These are phyloP conservation scores for Phodopus roborovskii DNA, from an alignment of 2,113 vertebrate species.

Conservation along the genomic window DNA sequence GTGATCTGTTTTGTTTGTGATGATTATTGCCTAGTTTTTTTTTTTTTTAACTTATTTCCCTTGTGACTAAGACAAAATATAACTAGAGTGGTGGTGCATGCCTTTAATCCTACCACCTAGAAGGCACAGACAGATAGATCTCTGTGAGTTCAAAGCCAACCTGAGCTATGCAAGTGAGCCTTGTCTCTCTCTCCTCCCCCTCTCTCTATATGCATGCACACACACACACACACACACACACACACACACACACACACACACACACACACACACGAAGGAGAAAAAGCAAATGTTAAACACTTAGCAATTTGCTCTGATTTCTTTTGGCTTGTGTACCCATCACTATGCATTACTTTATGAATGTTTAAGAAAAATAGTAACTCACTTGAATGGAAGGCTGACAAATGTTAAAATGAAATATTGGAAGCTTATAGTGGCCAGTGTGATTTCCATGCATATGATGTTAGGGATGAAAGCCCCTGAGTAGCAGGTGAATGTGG, in stretches of 20 bases:
- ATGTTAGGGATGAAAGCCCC: neutral
- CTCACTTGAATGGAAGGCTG: conserved; percentile 22
- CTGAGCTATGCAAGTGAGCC: neutral
- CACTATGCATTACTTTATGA: conserved; percentile 5
- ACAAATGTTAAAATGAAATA: neutral
- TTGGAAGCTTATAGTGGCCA: neutral
- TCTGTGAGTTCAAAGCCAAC: neutral
- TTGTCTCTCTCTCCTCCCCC: too few relatives aligned
- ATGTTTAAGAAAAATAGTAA: conserved; percentile 25
- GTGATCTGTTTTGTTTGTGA: neutral
- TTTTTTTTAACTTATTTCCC: neutral
- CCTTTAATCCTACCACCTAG: neutral
- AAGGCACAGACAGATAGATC: neutral
- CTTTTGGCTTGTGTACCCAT: neutral
- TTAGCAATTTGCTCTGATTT: neutral
- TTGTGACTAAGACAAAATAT: neutral
- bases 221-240: too few relatives aligned
- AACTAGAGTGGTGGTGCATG: neutral
- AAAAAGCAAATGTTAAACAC: neutral
- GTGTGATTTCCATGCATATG: neutral
- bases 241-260: too few relatives aligned
- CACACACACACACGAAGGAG: too few relatives aligned
- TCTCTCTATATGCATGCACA: too few relatives aligned
- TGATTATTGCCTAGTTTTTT: neutral
- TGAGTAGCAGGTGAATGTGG: neutral